Evolutionary conservation across 2,797 vertebrate genomes (phyloP).

Genomic region (Paratrypauchen microcephalus): DNA sequence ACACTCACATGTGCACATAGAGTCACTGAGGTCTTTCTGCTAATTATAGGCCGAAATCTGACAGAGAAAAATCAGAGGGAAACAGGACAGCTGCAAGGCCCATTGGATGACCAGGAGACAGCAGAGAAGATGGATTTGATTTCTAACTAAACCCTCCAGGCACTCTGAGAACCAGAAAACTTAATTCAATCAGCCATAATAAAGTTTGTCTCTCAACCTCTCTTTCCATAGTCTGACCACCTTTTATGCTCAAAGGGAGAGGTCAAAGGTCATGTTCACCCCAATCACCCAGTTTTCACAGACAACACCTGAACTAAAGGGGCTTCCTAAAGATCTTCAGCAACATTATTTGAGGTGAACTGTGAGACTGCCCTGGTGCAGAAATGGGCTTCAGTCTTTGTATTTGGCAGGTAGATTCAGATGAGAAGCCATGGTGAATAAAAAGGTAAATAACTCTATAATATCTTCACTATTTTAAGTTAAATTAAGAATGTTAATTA

Average conservation of each 20-base stretch:
- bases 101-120: conserved; percentile 53
- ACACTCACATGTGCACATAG: conserved; percentile 74
- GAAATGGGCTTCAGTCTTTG: conserved; percentile 7
- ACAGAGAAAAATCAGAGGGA: conserved; percentile 92
- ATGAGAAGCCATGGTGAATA: not conserved
- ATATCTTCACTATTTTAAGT: no score
- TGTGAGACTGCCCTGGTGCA: conserved; percentile 47
- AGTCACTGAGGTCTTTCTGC: conserved; percentile 83
- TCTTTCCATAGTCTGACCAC: conserved; percentile 23
- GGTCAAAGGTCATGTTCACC: conserved; percentile 62
- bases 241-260: conserved; percentile 35
- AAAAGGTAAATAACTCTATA: no score
- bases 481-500: no score
- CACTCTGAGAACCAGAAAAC: conserved; percentile 74
- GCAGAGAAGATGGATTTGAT: conserved; percentile 69
- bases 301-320: conserved; percentile 57
- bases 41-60: conserved; percentile 93
- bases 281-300: conserved; percentile 49
- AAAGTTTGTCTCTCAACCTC: conserved; percentile 49
- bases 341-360: conserved; percentile 32
- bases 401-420: not conserved
- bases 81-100: conserved; percentile 86
- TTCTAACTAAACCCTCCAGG: conserved; percentile 79
- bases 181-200: conserved; percentile 72
- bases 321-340: conserved; percentile 54